phyloP scores from a whole-genome alignment of 2,888 invertebrate species.

The Chromoteleia sp. region DNA sequence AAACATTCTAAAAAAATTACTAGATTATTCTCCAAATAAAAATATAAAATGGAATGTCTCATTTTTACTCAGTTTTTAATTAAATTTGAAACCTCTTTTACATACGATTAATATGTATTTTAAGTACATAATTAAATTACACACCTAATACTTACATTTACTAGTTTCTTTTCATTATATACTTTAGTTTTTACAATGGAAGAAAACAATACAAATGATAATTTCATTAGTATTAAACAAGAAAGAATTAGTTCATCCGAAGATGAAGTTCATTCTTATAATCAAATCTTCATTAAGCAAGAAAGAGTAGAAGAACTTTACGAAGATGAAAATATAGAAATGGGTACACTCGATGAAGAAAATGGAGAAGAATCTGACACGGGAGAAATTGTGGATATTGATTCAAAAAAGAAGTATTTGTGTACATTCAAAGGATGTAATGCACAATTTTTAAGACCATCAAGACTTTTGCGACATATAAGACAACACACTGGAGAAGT shows the following conservation, averaged over 20 bases:
- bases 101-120: too few relatives aligned
- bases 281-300: slow-evolving; percentile 32
- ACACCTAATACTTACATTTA: too few relatives aligned
- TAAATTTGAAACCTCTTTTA: too few relatives aligned
- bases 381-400: not conserved
- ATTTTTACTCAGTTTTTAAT: too few relatives aligned
- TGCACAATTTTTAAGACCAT: slow-evolving; percentile 56
- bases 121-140: too few relatives aligned
- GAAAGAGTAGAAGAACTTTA: not conserved
- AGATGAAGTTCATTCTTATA: not conserved
- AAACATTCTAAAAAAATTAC: too few relatives aligned
- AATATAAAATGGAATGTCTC: too few relatives aligned
- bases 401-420: slow-evolving; percentile 39
- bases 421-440: slow-evolving; percentile 40
- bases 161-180: too few relatives aligned
- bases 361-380: slow-evolving; percentile 17
- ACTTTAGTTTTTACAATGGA: slow-evolving; percentile 6
- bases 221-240: slow-evolving; percentile 2
- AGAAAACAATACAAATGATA: not conserved
- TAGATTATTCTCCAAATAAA: too few relatives aligned
- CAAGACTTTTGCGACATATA: slow-evolving; percentile 42
- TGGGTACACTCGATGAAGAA: not conserved
- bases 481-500: slow-evolving; percentile 54
- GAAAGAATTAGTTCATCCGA: not conserved
- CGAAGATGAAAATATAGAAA: slow-evolving; percentile 10